Base-by-base conservation (phyloP, 2,888 invertebrate genomes). In the Bembecia ichneumoniformis region DNA sequence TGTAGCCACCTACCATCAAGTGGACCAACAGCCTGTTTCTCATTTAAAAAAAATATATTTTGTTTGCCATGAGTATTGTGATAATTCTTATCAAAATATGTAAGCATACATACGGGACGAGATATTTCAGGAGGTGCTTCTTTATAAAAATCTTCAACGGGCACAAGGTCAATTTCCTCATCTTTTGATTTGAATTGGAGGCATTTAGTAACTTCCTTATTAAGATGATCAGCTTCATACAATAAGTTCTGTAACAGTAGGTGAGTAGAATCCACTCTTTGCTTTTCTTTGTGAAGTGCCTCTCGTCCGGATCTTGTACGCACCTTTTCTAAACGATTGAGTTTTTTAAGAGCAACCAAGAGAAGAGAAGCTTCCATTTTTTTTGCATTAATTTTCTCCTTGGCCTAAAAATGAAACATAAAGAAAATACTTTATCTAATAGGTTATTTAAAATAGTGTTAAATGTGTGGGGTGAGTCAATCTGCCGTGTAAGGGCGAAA, bases 161-260 rank as follows among this genome's bases (percentile, higher is more conserved):
- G 80, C 1, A 98, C 93, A 47, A 98, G 87, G 66, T 96, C 94
- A 63, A 98, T 96, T 67, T 94, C 93, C 80, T 97, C 96, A 89
- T 98, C 97, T 74, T 96, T 95, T 9, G 97, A 97, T 71, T 96
- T 97, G 72, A 97, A 98, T 69, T 97, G 96, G 52, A 96, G 89
- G 69, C 98, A 98, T 67, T 96, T 96, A 15, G 94, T 92, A n/a
- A 96, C 96, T 89, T 98, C 98, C 62, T 96, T 96, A 60, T 96
- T 94, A 15, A 98, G 87, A 84, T 98, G 97, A 70, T 96, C 94
- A 7, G 95, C 93, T 88, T 98, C 98, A 74, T 98, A 98, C 3
- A 97, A 83, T 48, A 98, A 88, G 82, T 98, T 98, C 79, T 98
- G 97, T 49, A 97, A 87, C 61, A 96, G 94, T 48, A 98, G 81